Base-by-base conservation (phyloP, 1,140 invertebrate genomes). In the Drosophila triauraria region DNA sequence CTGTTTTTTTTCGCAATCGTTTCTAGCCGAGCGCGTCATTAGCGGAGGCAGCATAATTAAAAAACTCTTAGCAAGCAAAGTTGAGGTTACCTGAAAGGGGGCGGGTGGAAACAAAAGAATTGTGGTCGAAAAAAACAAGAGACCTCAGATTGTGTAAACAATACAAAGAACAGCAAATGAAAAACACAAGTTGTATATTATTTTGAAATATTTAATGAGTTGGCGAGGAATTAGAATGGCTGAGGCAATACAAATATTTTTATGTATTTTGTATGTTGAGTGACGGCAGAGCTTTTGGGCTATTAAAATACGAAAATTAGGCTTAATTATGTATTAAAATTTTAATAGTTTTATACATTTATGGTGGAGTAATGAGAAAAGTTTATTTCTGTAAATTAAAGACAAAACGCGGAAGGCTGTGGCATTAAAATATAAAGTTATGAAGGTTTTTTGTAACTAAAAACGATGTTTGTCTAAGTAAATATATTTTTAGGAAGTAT, bases 151-250 rank as follows among this genome's bases (percentile, higher is more conserved):
- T 72, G 79, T 44, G 48, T 64, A 61, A 78, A 71, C 40, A 71
- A 58, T 60, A 30, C 35, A 57, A 51, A 61, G 38, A 80, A 67
- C 51, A 59, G 54, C 59, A 57, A 64, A 7, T 48, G 58, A 67
- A 87, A 75, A 80, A 70, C 70, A 80, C 44, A 67, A 63, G 68
- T 78, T 78, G 79, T 77, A 43, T 71, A 51, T 68, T 65, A 30
- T 88, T 88, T 65, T 50, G 80, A 82, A 87, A 80, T 70, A 72
- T 74, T 71, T 65, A 88, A 86, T 80, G 57, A 74, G 56, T 53
- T 50, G 70, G 7, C 47, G 65, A 68, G 59, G 47, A 81, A 79
- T 57, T 72, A 77, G 78, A 74, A 74, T 72, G 81, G 30, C 30
- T 30, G 10, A 38, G 23, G 42, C 27, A 68, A 53, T 47, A 40